Evolutionary conservation across 2,113 vertebrate genomes (phyloP), one percentile per base, ranked within the genome.

Genomic region (Atrichornis clamosus): DNA sequence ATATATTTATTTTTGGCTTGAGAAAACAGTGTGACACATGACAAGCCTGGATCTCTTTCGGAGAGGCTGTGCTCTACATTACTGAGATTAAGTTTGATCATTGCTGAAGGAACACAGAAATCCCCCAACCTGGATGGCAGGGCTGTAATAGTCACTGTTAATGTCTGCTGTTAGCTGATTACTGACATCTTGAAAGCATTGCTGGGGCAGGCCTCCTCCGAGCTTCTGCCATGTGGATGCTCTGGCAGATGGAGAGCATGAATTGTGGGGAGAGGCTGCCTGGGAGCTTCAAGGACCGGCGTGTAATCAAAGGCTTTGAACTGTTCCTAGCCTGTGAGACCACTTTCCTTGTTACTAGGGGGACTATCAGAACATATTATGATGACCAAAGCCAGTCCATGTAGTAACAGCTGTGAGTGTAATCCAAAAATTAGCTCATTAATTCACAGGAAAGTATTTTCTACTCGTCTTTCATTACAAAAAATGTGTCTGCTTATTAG

Each of bases 181-280:
- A 96, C 97, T 96, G 97, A 97, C 98, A 98, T 98, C 98, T 98
- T 98, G 98, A 98, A 98, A 47, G 89, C 96, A 98, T 98, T 98
- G 97, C 96, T 94, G 80, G 28, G 67, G 94, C 95, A 83, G 49
- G 82, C 79, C 79, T 93, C 93, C 94, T 97, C 67, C 89, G 79
- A 97, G 97, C 96, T 92, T 92, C 97, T 97, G 98, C 97, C 98
- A 96, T 97, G 96, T 95, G 96, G 89, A 83, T 91, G 93, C 92
- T 92, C 72, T 75, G 26, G 88, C 90, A 91, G 95, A 95, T 35
- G 95, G 83, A 90, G 95, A 95, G 86, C 95, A 73, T 14, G 69
- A 96, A 72, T 56, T 1, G 7, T 2, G 9, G 46, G 53, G 72
- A 75, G 65, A 46, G 94, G 87, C 98, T 97, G 97, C 95, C 97